Base-by-base conservation (phyloP, 2,797 vertebrate genomes). In the Danio tinwini region DNA sequence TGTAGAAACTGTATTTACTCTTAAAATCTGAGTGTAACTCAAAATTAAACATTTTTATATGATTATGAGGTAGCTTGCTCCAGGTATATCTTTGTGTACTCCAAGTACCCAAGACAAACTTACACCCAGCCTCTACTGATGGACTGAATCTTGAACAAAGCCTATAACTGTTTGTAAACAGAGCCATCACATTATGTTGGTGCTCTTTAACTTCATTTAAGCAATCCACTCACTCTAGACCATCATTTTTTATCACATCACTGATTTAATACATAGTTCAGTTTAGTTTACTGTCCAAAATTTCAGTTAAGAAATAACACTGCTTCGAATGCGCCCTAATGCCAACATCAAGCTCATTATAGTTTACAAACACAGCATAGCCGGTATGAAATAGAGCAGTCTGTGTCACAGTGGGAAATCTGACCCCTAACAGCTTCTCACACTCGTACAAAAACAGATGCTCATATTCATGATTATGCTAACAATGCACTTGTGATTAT, bases 301-400 rank as follows among this genome's bases (percentile, higher is more conserved):
- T 11, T 69, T 12, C 29, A 40, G 67, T 39, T 52, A 52, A 12
- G 29, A 11, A 53, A 16, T 59, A 59, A 59, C n/a, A 52, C 47
- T 70, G 12, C 58, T 78, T 74, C 56, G 78, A 13, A 17, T 62
- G 11, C 44, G 70, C 47, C 14, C 76, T 86, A 86, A 88, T 81
- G 82, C 75, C 76, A 85, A 78, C 74, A 53, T 49, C 61, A 71
- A 14, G 82, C 78, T 83, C 49, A 82, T 79, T 78, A 74, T 68
- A 76, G n/a, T 44, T 53, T 45, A 69, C 29, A 52, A 61, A 42
- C 78, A 80, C 68, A 69, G 16, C 45, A 2, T 1, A 39, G 59
- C 44, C n/a, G 29, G 44, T 42, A 40, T 21, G 17, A n/a, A 78
- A 44, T 81, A 58, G 52, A 52, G 58, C 55, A 37, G 53, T 65